Evolutionary conservation across 2,888 invertebrate species (phyloP).

Genomic region (Hypomecis atomaria): DNA sequence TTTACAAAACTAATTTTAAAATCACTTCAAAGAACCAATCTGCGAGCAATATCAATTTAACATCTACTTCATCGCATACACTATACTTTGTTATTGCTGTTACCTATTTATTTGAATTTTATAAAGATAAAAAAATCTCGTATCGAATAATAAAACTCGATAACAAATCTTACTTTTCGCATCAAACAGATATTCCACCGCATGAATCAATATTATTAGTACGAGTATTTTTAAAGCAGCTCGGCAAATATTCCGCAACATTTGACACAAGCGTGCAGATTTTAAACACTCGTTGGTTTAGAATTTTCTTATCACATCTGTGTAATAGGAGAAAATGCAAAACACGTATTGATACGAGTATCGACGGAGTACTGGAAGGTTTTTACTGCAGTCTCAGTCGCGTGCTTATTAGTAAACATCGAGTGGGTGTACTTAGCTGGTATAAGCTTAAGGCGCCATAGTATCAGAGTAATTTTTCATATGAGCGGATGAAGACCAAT

Average conservation of each 20-base stretch:
- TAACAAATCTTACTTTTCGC: constrained; percentile 20
- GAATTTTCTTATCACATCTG: neutral
- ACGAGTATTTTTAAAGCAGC: neutral
- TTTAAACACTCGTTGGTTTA: constrained; percentile 1
- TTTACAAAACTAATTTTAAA: neutral
- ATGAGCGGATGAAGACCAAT: no score
- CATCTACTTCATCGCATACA: neutral
- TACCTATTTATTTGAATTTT: neutral
- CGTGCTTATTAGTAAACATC: constrained; percentile 7
- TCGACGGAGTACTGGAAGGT: neutral
- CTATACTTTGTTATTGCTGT: constrained; percentile 6
- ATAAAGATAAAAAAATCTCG: neutral
- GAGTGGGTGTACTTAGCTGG: no score
- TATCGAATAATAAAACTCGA: neutral
- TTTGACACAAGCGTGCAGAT: neutral
- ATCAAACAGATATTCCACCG: constrained; percentile 4
- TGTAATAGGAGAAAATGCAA: no score
- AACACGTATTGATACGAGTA: constrained; percentile 1
- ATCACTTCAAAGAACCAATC: constrained; percentile 10
- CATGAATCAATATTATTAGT: constrained; percentile 11
- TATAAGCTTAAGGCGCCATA: no score
- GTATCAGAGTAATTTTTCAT: no score
- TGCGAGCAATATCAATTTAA: constrained; percentile 4
- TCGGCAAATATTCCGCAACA: constrained; percentile 9
- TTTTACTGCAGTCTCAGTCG: neutral